These are phyloP conservation scores for Rallus crepitans DNA, from an alignment of 2,797 vertebrate genomes.

Conservation along the genomic window DNA sequence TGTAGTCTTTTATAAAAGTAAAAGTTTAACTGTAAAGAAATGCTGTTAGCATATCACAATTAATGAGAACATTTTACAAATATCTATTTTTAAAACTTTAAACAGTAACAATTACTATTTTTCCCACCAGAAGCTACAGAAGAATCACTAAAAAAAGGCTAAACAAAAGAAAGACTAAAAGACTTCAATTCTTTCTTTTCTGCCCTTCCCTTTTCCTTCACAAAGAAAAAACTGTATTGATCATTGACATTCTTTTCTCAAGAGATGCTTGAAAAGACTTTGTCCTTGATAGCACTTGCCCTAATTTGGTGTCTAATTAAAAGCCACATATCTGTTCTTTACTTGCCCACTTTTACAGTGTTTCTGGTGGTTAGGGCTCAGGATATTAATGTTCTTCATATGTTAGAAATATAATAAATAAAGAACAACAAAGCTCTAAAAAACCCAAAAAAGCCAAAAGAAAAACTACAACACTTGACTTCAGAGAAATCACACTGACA, in stretches of 20 bases:
- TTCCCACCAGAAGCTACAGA: slow-evolving; percentile 6
- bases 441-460: not conserved
- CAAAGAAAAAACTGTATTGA: slow-evolving; percentile 16
- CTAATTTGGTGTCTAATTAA: slow-evolving; percentile 50
- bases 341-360: not conserved
- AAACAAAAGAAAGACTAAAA: not conserved
- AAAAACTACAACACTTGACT: not conserved
- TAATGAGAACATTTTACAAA: not conserved
- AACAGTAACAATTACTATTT: not conserved
- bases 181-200: slow-evolving; percentile 2
- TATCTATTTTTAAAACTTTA: not conserved
- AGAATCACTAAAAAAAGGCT: not conserved
- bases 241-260: slow-evolving; percentile 39
- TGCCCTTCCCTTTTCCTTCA: not conserved
- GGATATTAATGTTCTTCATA: not conserved
- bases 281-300: slow-evolving; percentile 11
- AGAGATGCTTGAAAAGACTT: slow-evolving; percentile 28
- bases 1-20: not conserved
- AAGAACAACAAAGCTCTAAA: not conserved
- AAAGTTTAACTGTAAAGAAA: not conserved
- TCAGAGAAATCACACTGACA: not conserved
- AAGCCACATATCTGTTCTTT: not conserved
- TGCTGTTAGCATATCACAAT: not conserved
- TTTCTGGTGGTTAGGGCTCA: not conserved
- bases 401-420: not conserved